phyloP scores from a whole-genome alignment of 2,888 invertebrate species.

The Bimastos eiseni region DNA sequence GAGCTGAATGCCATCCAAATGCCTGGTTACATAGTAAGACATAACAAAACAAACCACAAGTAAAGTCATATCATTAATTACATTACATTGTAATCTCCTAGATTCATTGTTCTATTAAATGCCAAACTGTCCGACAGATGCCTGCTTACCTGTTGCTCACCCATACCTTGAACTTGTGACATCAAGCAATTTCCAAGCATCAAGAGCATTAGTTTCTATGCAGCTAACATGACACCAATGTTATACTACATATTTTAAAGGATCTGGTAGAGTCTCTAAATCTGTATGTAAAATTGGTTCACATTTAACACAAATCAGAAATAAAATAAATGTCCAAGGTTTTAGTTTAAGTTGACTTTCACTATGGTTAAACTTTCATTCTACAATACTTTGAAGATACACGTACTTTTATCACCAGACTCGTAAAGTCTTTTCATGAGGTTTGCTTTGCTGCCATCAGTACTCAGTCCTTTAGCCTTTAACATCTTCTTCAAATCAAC shows the following conservation, averaged over 20 bases:
- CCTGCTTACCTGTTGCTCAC: too few relatives aligned
- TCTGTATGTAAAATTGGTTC: background rate
- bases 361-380: background rate
- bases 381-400: background rate
- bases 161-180: background rate
- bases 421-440: background rate
- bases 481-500: constrained; percentile 9
- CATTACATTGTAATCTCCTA: too few relatives aligned
- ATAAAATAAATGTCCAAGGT: background rate
- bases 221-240: background rate
- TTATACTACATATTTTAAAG: background rate
- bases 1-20: background rate
- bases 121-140: background rate
- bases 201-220: background rate
- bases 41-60: background rate
- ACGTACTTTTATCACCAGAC: constrained; percentile 13
- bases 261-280: background rate
- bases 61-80: background rate
- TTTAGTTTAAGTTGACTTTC: background rate
- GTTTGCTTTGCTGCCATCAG: constrained; percentile 17
- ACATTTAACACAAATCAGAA: background rate
- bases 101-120: background rate
- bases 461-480: background rate
- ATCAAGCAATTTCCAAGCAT: background rate
- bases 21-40: background rate